These are phyloP conservation scores for Lottia scabra DNA, from an alignment of 2,888 invertebrate genomes.

Conservation along the genomic window DNA sequence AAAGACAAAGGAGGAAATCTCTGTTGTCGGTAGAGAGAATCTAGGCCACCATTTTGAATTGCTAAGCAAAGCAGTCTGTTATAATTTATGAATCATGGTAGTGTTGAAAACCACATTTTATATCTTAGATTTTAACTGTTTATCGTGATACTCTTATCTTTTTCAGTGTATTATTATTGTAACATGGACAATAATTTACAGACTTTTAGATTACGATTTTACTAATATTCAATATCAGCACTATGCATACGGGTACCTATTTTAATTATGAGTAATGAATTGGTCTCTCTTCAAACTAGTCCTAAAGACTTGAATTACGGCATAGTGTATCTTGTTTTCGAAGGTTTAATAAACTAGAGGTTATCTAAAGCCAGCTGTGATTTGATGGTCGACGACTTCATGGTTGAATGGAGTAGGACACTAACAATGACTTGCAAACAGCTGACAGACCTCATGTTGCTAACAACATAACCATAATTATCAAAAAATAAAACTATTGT, in stretches of 20 bases:
- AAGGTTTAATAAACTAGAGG: neutral
- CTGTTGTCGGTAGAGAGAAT: neutral
- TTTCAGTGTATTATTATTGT: too few relatives aligned
- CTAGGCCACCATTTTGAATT: constrained; percentile 24
- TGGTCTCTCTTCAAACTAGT: too few relatives aligned
- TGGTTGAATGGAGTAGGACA: neutral
- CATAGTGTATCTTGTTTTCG: too few relatives aligned
- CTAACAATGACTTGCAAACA: neutral
- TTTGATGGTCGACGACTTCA: neutral
- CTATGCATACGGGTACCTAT: too few relatives aligned
- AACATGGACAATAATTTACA: too few relatives aligned
- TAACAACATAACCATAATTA: neutral
- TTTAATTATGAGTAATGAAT: too few relatives aligned
- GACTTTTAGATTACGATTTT: too few relatives aligned
- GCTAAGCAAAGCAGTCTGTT: constrained; percentile 11
- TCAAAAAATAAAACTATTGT: too few relatives aligned
- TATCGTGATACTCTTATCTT: too few relatives aligned
- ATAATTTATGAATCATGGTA: constrained; percentile 24
- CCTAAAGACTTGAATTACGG: too few relatives aligned
- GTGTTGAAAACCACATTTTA: constrained; percentile 2
- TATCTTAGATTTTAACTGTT: too few relatives aligned
- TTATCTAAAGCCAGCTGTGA: neutral
- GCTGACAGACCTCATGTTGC: neutral
- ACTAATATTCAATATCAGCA: too few relatives aligned
- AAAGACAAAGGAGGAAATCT: neutral